Percentiles rank a stretch among this genome's conserved stretches.
Evolutionary conservation across 2,888 invertebrate genomes (phyloP).

Genomic region (Chironomus riparius): DNA sequence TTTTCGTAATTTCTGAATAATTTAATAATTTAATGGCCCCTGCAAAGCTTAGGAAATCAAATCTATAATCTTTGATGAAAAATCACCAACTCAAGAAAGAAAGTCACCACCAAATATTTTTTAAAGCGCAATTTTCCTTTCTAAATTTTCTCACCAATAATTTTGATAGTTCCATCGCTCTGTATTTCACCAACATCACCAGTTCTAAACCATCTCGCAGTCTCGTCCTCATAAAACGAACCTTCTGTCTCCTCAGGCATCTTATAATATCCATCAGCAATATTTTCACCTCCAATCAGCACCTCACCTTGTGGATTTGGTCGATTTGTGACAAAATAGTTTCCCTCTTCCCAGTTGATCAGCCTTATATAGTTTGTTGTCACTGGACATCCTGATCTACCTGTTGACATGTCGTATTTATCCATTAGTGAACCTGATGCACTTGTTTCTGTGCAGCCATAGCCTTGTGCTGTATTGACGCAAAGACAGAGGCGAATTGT

Average conservation of each 20-base stretch:
- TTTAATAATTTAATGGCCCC: no score
- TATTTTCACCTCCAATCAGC: slow-evolving; percentile 44
- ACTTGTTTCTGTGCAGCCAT: not conserved
- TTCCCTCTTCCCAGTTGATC: not conserved
- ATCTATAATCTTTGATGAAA: no score
- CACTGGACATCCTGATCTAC: not conserved
- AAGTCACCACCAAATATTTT: not conserved
- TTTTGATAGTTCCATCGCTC: not conserved
- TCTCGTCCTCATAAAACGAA: not conserved
- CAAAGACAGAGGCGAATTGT: not conserved
- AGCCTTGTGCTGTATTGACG: not conserved
- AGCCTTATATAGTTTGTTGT: not conserved
- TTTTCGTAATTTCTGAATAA: no score
- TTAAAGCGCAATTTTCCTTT: not conserved
- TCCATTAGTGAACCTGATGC: not conserved
- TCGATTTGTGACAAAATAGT: not conserved
- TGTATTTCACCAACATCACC: not conserved
- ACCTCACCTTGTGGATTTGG: slow-evolving; percentile 47
- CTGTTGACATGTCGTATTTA: not conserved
- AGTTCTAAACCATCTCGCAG: not conserved
- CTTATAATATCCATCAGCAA: not conserved
- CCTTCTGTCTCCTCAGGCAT: not conserved
- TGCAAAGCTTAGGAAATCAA: no score
- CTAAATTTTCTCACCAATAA: not conserved
- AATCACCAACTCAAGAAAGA: no score